phyloP scores from a whole-genome alignment of 2,888 invertebrate genomes.

The Sicus ferrugineus region DNA sequence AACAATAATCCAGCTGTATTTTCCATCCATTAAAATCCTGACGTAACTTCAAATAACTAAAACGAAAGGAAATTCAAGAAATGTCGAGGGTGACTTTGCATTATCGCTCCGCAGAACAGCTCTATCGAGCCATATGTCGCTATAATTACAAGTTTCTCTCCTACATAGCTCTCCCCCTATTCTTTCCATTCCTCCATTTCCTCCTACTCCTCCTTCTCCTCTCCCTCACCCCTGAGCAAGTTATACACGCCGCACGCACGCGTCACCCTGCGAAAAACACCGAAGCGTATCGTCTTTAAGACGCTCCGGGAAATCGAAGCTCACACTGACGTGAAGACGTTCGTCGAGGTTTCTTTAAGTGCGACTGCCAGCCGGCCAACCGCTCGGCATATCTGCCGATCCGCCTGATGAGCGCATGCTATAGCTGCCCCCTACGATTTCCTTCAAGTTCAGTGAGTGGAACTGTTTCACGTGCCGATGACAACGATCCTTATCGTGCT shows the following conservation, averaged over 20 bases:
- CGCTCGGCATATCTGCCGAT: background rate
- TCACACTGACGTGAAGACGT: constrained; percentile 23
- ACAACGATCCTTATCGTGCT: constrained; percentile 31
- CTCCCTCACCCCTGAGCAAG: background rate
- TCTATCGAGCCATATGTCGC: constrained; percentile 22
- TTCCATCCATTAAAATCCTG: too few relatives aligned
- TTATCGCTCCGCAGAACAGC: background rate
- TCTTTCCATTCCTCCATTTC: background rate
- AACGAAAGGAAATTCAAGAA: constrained; percentile 6
- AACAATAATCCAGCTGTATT: too few relatives aligned
- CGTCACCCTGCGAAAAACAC: constrained; percentile 31
- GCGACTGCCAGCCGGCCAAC: constrained; percentile 14
- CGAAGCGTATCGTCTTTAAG: constrained; percentile 38
- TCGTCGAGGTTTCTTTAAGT: constrained; percentile 31
- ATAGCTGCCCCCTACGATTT: constrained; percentile 14
- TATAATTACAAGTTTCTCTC: constrained; percentile 23
- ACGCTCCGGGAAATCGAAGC: constrained; percentile 39
- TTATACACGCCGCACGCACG: constrained; percentile 4
- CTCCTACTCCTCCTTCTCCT: background rate
- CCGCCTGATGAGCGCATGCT: constrained; percentile 11
- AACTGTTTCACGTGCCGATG: constrained; percentile 33
- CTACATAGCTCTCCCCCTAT: too few relatives aligned
- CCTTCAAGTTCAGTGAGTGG: constrained; percentile 35
- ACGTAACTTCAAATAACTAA: too few relatives aligned
- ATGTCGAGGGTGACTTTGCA: constrained; percentile 17